Conservation (phyloP, 2,888 invertebrate species). For the Napeogenes sylphis region DNA sequence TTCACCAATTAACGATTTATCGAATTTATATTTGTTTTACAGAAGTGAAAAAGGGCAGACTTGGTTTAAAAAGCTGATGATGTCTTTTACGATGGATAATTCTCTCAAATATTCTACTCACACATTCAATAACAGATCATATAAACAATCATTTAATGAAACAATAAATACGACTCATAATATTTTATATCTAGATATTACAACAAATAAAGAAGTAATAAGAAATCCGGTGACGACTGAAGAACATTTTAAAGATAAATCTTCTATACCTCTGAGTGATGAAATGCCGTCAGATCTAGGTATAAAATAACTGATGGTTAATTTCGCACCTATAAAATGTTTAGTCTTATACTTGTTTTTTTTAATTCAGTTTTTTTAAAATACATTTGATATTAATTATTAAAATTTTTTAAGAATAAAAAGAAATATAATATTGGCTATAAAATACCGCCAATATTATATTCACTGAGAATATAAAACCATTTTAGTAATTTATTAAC, state of each 20-base stretch:
- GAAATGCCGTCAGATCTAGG: conserved; percentile 81
- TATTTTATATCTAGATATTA: conserved; percentile 42
- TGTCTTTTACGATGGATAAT: conserved; percentile 35
- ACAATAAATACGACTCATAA: conserved; percentile 36
- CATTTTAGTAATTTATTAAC: too few relatives aligned
- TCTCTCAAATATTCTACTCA: conserved; percentile 35
- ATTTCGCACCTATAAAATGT: too few relatives aligned
- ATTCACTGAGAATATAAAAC: too few relatives aligned
- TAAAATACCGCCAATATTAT: too few relatives aligned
- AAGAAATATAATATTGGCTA: too few relatives aligned
- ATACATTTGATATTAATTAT: too few relatives aligned
- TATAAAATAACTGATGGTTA: conserved; percentile 45
- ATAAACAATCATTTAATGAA: conserved; percentile 17
- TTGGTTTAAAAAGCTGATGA: conserved; percentile 48
- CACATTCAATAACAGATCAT: conserved; percentile 27
- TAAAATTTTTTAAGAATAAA: too few relatives aligned
- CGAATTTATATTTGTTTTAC: conserved; percentile 27
- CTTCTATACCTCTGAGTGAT: conserved; percentile 74
- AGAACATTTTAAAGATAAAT: conserved; percentile 43
- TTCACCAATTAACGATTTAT: too few relatives aligned
- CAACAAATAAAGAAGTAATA: conserved; percentile 51
- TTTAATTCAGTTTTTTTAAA: too few relatives aligned
- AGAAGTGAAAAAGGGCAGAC: conserved; percentile 44
- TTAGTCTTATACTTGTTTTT: too few relatives aligned
- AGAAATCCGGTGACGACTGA: conserved; percentile 54